A percentile compares a stretch with the other conserved stretches of the same genome.
phyloP scores from a whole-genome alignment of 2,113 vertebrate genomes.

The Archocentrus centrarchus region DNA sequence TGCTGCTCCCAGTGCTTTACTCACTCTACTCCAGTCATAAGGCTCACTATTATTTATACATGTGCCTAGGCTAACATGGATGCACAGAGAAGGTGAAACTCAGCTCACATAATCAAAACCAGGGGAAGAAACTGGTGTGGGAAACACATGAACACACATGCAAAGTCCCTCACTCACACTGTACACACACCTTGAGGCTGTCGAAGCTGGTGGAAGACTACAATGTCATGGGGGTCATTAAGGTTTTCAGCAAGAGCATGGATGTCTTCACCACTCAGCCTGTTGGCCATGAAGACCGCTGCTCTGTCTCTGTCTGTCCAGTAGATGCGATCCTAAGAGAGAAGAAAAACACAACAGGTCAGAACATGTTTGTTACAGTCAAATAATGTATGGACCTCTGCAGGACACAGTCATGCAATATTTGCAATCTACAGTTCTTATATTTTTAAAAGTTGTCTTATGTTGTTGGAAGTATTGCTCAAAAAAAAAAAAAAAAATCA shows the following conservation, averaged over 20 bases:
- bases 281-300: constrained; percentile 94
- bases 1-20: not conserved
- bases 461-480: not conserved
- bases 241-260: constrained; percentile 92
- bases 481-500: no score
- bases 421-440: not conserved
- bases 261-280: constrained; percentile 90
- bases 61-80: not conserved
- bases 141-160: not conserved
- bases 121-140: not conserved
- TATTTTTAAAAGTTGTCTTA: not conserved
- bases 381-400: not conserved
- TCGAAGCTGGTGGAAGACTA: constrained; percentile 94
- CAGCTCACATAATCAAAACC: constrained; percentile 10
- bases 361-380: not conserved
- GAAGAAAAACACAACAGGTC: not conserved
- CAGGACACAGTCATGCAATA: not conserved
- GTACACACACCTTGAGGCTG: constrained; percentile 88
- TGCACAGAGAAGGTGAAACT: constrained; percentile 11
- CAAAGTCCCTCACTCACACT: not conserved
- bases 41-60: constrained; percentile 60
- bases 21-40: constrained; percentile 11
- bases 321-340: constrained; percentile 92
- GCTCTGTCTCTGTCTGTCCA: constrained; percentile 97
- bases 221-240: constrained; percentile 96